Percentiles rank a stretch among this genome's conserved stretches.
Conservation (phyloP, 2,797 vertebrate genomes). For the Lindbergichthys nudifrons region DNA sequence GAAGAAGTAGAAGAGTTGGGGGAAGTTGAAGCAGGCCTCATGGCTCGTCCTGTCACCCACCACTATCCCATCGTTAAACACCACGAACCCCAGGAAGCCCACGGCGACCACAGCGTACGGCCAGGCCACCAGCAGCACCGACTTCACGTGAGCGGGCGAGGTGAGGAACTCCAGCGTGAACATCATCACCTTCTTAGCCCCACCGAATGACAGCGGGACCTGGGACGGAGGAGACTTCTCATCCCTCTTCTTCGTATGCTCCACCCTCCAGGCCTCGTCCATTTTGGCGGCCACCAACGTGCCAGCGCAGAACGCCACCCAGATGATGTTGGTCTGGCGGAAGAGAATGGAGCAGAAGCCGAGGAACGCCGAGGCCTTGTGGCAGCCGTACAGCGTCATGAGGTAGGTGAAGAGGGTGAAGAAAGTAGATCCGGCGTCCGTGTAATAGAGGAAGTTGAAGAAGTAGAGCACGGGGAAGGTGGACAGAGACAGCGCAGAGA, state of each 20-base stretch:
- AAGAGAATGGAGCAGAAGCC: slow-evolving; percentile 93
- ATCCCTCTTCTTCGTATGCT: slow-evolving; percentile 90
- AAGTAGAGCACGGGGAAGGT: slow-evolving; percentile 95
- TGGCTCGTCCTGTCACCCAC: slow-evolving; percentile 93
- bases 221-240: slow-evolving; percentile 79
- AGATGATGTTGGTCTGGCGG: slow-evolving; percentile 96
- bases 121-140: slow-evolving; percentile 85
- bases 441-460: slow-evolving; percentile 99
- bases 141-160: slow-evolving; percentile 78
- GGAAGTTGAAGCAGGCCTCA: slow-evolving; percentile 92
- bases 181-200: slow-evolving; percentile 76
- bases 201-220: slow-evolving; percentile 79
- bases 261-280: slow-evolving; percentile 89
- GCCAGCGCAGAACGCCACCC: slow-evolving; percentile 95
- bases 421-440: slow-evolving; percentile 94
- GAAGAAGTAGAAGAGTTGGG: slow-evolving; percentile 96
- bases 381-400: slow-evolving; percentile 94
- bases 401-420: slow-evolving; percentile 96
- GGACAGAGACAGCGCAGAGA: slow-evolving; percentile 90
- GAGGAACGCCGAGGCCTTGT: slow-evolving; percentile 92
- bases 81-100: slow-evolving; percentile 87
- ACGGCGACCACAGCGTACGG: slow-evolving; percentile 85
- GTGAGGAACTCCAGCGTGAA: slow-evolving; percentile 86
- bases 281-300: slow-evolving; percentile 88
- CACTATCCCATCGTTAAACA: slow-evolving; percentile 91